Evolutionary conservation across 2,113 vertebrate species (phyloP).

Genomic region (Sceloporus tristichus): DNA sequence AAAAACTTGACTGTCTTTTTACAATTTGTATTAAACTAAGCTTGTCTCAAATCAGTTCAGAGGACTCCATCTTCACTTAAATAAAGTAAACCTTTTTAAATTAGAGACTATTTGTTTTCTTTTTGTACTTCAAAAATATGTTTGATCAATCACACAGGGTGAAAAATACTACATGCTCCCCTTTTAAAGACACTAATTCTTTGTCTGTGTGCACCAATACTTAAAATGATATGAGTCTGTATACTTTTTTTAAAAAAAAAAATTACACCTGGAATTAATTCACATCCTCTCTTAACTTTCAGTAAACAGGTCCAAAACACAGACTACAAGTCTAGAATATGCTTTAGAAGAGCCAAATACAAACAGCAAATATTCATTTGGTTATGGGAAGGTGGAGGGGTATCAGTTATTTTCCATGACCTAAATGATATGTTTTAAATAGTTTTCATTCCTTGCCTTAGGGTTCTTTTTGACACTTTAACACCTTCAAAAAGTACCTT

Average conservation of each 20-base stretch:
- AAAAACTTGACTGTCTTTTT: not conserved
- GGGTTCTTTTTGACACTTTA: slow-evolving; percentile 27
- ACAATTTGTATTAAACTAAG: not conserved
- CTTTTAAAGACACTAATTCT: not conserved
- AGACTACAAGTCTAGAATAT: not conserved
- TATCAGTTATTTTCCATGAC: not conserved
- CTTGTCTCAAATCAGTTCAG: not conserved
- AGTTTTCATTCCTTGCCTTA: slow-evolving; percentile 18
- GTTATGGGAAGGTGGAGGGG: not conserved
- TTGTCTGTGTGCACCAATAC: not conserved
- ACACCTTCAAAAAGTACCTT: slow-evolving; percentile 27
- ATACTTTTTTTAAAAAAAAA: not conserved
- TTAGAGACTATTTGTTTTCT: not conserved
- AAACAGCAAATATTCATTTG: not conserved
- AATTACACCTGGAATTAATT: not conserved
- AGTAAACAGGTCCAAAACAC: not conserved
- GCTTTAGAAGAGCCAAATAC: not conserved
- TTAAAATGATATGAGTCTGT: not conserved
- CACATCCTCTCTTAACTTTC: not conserved
- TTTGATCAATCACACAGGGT: slow-evolving; percentile 15
- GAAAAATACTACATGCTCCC: not conserved
- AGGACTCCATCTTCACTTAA: not conserved
- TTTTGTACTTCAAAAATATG: not conserved
- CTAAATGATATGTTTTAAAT: slow-evolving; percentile 10
- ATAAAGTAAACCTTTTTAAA: not conserved